Base-by-base conservation (phyloP, 2,888 invertebrate species). In the Drosophila robusta region DNA sequence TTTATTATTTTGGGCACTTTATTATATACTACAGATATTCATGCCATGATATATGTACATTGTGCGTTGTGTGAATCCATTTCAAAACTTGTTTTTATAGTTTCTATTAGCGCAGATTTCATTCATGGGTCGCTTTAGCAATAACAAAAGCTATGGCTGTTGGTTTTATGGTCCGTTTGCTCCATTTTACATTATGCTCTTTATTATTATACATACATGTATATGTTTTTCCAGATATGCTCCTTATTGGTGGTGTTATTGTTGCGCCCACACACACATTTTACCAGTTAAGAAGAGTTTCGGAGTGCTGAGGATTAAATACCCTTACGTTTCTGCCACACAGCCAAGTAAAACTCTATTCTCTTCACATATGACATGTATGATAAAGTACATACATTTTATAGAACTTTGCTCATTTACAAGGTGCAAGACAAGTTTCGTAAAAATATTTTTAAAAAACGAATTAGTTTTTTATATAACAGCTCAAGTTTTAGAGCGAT, bases 81-180 rank as follows among this genome's bases (percentile, higher is more conserved):
- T 61, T 62, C 11, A 42, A 65, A 72, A 72, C 68, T 64, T 72
- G 65, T 66, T 72, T 70, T 63, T 39, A 65, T 70, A 63, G 68
- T 72, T 87, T 55, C 75, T 62, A 65, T 66, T 71, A 61, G 71
- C 71, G 57, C 70, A 69, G 65, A 50, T 73, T 83, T 85, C 82
- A 81, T 82, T 85, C 86, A 80, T 83, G 74, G 64, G 47, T 42
- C 52, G 64, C 57, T 54, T 44, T 63, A 24, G 14, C 45, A 42
- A 47, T 22, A 50, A 29, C 29, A 45, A 45, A 45, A 26, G 54
- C 60, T 47, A 39, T 62, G 70, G 68, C 57, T 65, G 55, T 45
- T 70, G 47, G 55, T 77, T 77, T 77, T 85, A 71, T 81, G 85
- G 69, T 78, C 82, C 76, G 85, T 71, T 81, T 87, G 87, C 87